Base-by-base conservation (phyloP, 1,140 invertebrate genomes). In the Varroa destructor region DNA sequence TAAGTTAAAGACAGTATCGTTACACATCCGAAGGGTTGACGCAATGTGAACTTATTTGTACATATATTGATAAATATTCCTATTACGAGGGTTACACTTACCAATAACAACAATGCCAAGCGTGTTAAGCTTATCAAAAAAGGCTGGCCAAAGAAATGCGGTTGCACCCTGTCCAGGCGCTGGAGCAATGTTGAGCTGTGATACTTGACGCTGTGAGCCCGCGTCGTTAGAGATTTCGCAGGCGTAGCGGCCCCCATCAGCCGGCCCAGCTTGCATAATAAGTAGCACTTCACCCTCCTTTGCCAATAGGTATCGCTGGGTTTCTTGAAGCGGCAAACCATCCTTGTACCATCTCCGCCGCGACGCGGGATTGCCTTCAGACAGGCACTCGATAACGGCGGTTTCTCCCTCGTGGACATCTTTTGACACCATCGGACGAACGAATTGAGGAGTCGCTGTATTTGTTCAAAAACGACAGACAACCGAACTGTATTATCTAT, bases 311-410 rank as follows among this genome's bases (percentile, higher is more conserved):
- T 88, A 85, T 0, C 90, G 82, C 58, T 88, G 85, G 0, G 87
- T 87, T 43, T 83, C 80, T 57, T 76, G 74, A 37, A 95, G 81
- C 1, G 85, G 83, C 71, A 84, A 82, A 42, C 87, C 87, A 80
- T 95, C 88, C 82, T 95, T 95, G 14, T 84, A 84, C 93, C 93
- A 97, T 10, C 84, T 85, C n/a, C 96, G 81, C 72, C 86, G 86
- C 5, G 93, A 91, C 77, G 88, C 87, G 2, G 92, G 92, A 43
- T 87, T 88, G 0, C 91, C 89, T 64, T 86, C 85, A 42, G 88
- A 87, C 83, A 90, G 87, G 79, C 93, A 97, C 77, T 93, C 88
- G 46, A 96, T 78, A 0, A 93, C 90, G 64, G 88, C 86, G 36
- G 88, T 87, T 61, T 87, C 85, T 0, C 91, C 91, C 56, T 84